Evolutionary conservation across 1,140 invertebrate genomes (phyloP), one percentile per base, ranked within the genome.

Genomic region (Eriocheir sinensis): DNA sequence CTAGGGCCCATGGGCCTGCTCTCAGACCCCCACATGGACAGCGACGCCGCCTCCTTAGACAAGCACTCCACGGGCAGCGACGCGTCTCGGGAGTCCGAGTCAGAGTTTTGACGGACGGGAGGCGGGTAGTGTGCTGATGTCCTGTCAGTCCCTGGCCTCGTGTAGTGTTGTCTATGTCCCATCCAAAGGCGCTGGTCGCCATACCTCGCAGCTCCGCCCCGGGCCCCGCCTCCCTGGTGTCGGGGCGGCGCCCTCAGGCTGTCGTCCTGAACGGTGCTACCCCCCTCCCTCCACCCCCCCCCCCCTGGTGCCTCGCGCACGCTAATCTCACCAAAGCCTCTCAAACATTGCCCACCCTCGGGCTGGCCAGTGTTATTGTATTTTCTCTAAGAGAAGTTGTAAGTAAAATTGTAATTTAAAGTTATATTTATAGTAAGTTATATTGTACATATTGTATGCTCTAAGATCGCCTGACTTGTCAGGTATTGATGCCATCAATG

Each of bases 11-110:
- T 88, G 41, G 32, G 95, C 95, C 44, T 93, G 91, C 40, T 91
- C 38, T 79, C 94, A 93, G 53, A 89, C 85, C 36, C 94, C 41
- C 93, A 41, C 40, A 93, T 92, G 41, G 95, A 90, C 91, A 94
- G 92, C 86, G 95, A 95, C 60, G 92, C 95, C 83, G 95, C 96
- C 36, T 96, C 96, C 27, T 53, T 95, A 15, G 95, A 94, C 91
- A 92, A 95, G 95, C 95, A 95, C 89, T 94, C 94, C 15, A 95
- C 94, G 85, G 91, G 94, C 48, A 95, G 94, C 90, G 94, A 91
- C n/a, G 94, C 53, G 3, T 95, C 94, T 12, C 80, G 94, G 21
- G 94, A 92, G 40, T 95, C 85, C 2, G 90, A 92, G 30, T 80
- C 93, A 34, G 94, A 95, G 90, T 95, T 94, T 94, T 94, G 93